Percentiles rank a stretch among this genome's conserved stretches.
Conservation (phyloP, 2,797 vertebrate species). For the Meda fulgida region DNA sequence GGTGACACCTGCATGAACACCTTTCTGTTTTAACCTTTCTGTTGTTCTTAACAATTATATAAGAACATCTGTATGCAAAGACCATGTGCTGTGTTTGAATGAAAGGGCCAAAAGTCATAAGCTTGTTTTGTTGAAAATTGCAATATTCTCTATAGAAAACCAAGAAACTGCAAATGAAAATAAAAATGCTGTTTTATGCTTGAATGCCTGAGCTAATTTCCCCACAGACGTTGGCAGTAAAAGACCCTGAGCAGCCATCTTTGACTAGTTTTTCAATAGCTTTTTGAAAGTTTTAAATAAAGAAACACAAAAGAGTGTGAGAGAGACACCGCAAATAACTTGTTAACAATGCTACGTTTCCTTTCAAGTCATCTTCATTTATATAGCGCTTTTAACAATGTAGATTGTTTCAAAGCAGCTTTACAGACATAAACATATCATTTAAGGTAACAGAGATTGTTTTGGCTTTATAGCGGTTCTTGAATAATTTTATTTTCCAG, state of each 20-base stretch:
- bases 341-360: not conserved
- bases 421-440: too few relatives aligned
- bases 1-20: conserved; percentile 14
- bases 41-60: not conserved
- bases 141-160: conserved; percentile 40
- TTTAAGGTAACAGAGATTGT: too few relatives aligned
- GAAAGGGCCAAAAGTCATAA: conserved; percentile 23
- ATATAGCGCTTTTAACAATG: too few relatives aligned
- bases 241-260: conserved; percentile 1
- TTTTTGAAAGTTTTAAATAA: conserved; percentile 2
- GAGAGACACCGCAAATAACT: not conserved
- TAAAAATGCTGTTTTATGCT: conserved; percentile 42
- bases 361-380: too few relatives aligned
- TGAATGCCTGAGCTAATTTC: conserved; percentile 51
- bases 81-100: conserved; percentile 22
- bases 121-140: conserved; percentile 30
- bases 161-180: conserved; percentile 26
- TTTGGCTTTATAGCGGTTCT: too few relatives aligned
- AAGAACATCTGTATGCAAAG: conserved; percentile 9
- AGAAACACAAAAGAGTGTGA: not conserved
- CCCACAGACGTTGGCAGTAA: conserved; percentile 25
- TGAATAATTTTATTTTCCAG: too few relatives aligned
- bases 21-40: conserved; percentile 5
- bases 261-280: not conserved
- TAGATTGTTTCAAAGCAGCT: too few relatives aligned